Evolutionary conservation across 2,113 vertebrate genomes (phyloP), one percentile per base, ranked within the genome.

Genomic region (Apteryx owenii): DNA sequence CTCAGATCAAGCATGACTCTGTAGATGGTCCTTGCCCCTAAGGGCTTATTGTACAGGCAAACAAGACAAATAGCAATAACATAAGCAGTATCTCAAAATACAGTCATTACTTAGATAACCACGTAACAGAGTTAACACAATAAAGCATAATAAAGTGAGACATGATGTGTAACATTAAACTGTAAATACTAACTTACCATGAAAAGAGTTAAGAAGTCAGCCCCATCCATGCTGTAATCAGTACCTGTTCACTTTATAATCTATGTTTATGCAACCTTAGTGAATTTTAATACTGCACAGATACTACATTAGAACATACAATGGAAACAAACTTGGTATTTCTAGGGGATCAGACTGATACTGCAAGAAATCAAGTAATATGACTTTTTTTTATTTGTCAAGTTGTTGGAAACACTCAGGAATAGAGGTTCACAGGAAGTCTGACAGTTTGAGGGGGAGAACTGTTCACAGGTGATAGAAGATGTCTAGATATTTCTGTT

Each of bases 241-340:
- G 51, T n/a, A 36, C 1, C 18, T 5, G 0, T 33, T 53, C 44
- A 19, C 8, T 76, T 64, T 38, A 64, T 0, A 77, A 5, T 7
- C 23, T 25, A 21, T 4, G 3, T 44, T 85, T 48, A 65, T 42
- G 61, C 51, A 85, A 19, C 25, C 25, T 65, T 69, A 42, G 0
- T 22, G 25, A 46, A 73, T 61, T 83, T 69, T 17, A 76, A 40
- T 18, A 70, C 8, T 56, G n/a, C 58, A 79, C 31, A 80, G 38
- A 65, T 20, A 61, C 23, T 16, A 69, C 6, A 38, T 9, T 73
- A 58, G 66, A 77, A n/a, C 29, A 36, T 46, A 46, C 48, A 82
- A 23, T 28, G 64, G 9, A 93, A 42, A 6, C 4, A 58, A 20
- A 16, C 25, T 3, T 10, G 31, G 10, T 51, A 53, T 33, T 85